Base-by-base conservation (phyloP, 2,888 invertebrate species). In the Nomada fabriciana region DNA sequence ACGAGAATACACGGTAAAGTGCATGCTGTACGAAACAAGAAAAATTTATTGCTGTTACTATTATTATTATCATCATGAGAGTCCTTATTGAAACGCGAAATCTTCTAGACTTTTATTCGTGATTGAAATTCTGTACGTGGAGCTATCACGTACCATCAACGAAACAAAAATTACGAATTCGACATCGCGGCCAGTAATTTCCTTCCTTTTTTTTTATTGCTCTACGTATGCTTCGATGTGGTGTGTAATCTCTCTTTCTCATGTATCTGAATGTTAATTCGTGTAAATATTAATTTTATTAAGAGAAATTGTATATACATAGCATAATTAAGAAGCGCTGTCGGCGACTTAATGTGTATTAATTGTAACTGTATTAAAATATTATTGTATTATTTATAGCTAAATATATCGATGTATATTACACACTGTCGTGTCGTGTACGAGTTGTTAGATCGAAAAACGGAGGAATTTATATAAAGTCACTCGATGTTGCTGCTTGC, bases 221-320 rank as follows among this genome's bases (percentile, higher is more conserved):
- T 88, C 83, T 89, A 89, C 63, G 79, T 86, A 87, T 82, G 86
- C 88, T 86, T 89, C 84, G 78, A 89, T 90, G 90, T 90, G 88
- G 88, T 90, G 86, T 89, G 89, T 91, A 90, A 90, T 89, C 87
- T 90, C 85, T 68, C 55, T 79, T 69, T 89, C 86, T 88, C 87
- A 86, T 89, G 88, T 90, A 87, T 87, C 57, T 91, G 85, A 91
- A 91, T 92, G 90, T 92, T 87, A 87, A 91, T 91, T 91, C 87
- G 86, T 93, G 93, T 93, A 93, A 89, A 93, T 93, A 93, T 91
- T 91, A 91, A 92, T 92, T 92, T 91, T 91, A 90, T 91, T 89
- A 90, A 89, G 84, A 84, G 80, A 86, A 88, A 86, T 88, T 91
- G 90, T 91, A 92, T 92, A 92, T 91, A 92, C 80, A 84, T 59